Base-by-base conservation (phyloP, 2,113 vertebrate genomes). In the Periophthalmus modestus region DNA sequence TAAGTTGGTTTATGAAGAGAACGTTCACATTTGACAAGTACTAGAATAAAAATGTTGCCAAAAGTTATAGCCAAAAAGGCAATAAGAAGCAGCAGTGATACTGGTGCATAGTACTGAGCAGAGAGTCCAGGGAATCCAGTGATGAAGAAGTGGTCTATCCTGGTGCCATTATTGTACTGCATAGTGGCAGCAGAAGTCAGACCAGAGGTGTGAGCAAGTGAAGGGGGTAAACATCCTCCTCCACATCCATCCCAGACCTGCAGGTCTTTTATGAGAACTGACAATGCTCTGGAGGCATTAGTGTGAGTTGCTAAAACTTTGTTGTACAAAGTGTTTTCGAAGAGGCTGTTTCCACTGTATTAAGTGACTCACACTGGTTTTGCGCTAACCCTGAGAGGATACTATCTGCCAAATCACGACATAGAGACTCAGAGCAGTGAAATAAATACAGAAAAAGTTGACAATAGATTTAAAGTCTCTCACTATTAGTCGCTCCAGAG, bases 1-100 rank as follows among this genome's bases (percentile, higher is more conserved):
- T 91, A 91, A 1, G 87, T 84, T 2, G 89, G 88, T 74, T 89
- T 91, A 28, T 91, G 88, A 71, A 92, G 80, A 77, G 48, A 69
- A 59, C 24, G 75, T 33, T 91, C 83, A 66, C 4, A 74, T 21
- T 15, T 66, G 3, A 62, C 73, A 68, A 92, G 73, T 0, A 54
- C 36, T 73, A 90, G 74, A 43, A 90, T 85, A 0, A 91, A 89
- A 61, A 82, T 61, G 48, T 92, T 92, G 16, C 85, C 90, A 0
- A 57, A 14, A 63, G 68, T 72, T 71, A 89, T 85, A 33, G 69
- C 9, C 47, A 92, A n/a, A 52, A 78, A 89, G 14, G 85, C 19
- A 2, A 85, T 0, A 19, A 91, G 77, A 43, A 91, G 79, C 12
- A 85, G 19, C 0, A 52, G 54, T 21, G 80, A 81, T 9, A 87